Base-by-base conservation (phyloP, 2,888 invertebrate genomes). In the Dusona sp. region DNA sequence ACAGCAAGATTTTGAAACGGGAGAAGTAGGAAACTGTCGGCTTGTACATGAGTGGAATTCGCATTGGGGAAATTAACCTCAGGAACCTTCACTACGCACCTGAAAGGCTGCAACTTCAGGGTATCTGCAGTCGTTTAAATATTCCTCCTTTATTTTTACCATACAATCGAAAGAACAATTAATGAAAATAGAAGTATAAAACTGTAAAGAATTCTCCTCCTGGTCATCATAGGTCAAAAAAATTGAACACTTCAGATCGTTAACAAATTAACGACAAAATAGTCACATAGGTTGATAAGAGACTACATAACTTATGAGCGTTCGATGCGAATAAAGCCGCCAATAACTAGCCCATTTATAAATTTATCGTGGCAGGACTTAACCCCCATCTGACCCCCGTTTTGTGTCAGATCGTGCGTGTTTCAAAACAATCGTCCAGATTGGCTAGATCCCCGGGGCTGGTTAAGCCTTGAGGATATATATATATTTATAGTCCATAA, bases 381-480 rank as follows among this genome's bases (percentile, higher is more conserved):
- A 82, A 84, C 84, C 86, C 81, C 61, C 70, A 61, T 38, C 22
- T 70, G 79, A 79, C 79, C 79, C 79, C 33, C 29, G 33, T 74
- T 25, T 80, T 74, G 73, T 83, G 84, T 84, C 78, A 79, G 81
- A 89, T 89, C 88, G 84, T 85, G 83, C 89, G 87, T 89, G 90
- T 90, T 88, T 85, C 87, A 91, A 91, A 92, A 92, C 91, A 91
- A 92, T 91, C 86, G 90, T 82, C 77, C 86, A 89, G 90, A 90
- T 90, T 90, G 89, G 88, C 88, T 89, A 38, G 61, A 79, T 85
- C 82, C 84, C 79, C 29, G 75, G 79, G 84, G 80, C 70, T 70
- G 79, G 74, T 65, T 79, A 80, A 83, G 79, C 86, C 79, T 78
- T 57, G 38, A 79, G 45, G 81, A 83, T 87, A n/a, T 13, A 42